Evolutionary conservation across 2,113 vertebrate genomes (phyloP).

Genomic region (Saimiri boliviensis): DNA sequence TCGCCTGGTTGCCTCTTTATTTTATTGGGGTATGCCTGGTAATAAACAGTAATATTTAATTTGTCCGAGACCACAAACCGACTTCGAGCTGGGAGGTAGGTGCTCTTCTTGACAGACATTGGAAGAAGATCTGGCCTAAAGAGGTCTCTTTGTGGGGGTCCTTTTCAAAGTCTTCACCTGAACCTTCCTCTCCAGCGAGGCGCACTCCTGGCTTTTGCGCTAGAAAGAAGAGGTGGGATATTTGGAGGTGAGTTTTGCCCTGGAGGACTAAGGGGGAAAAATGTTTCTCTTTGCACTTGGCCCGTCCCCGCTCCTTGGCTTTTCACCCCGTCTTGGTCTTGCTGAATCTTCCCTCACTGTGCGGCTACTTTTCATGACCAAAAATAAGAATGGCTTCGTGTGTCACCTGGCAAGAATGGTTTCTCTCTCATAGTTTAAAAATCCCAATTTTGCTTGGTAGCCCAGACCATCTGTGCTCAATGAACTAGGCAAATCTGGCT

Average conservation of each 20-base stretch:
- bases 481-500: background rate
- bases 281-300: background rate
- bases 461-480: background rate
- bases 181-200: background rate
- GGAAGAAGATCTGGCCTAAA: slow-evolving; percentile 63
- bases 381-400: background rate
- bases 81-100: slow-evolving; percentile 79
- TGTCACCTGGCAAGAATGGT: background rate
- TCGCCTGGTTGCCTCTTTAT: slow-evolving; percentile 86
- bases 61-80: slow-evolving; percentile 83
- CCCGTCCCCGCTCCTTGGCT: background rate
- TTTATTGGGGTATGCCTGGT: slow-evolving; percentile 87
- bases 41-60: slow-evolving; percentile 89
- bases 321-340: background rate
- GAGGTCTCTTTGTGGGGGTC: slow-evolving; percentile 32
- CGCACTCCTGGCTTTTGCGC: slow-evolving; percentile 61
- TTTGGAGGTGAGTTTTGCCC: slow-evolving; percentile 83
- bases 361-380: background rate
- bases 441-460: background rate
- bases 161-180: slow-evolving; percentile 29
- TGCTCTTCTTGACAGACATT: slow-evolving; percentile 62
- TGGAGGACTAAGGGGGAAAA: background rate
- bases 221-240: slow-evolving; percentile 74
- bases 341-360: background rate
- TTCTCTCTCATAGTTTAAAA: background rate